A percentile compares a stretch with the other conserved stretches of the same genome.
phyloP scores from a whole-genome alignment of 1,140 invertebrate genomes.

The Danaus melanippus region DNA sequence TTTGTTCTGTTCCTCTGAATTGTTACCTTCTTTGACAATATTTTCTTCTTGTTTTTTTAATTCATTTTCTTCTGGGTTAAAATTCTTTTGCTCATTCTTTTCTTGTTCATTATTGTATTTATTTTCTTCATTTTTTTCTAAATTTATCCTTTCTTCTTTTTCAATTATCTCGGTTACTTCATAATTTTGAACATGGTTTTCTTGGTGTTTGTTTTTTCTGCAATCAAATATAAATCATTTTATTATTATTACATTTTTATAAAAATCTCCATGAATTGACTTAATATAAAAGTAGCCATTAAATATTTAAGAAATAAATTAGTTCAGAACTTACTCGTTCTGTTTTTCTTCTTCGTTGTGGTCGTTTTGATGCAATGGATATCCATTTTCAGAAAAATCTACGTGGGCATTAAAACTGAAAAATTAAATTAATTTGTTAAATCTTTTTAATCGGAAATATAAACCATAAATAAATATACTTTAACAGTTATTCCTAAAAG shows the following conservation, averaged over 20 bases:
- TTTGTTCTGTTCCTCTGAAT: background rate
- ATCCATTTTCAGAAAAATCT: constrained; percentile 11
- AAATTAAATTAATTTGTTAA: background rate
- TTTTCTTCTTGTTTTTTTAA: too few relatives aligned
- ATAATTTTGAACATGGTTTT: background rate
- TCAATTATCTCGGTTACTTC: background rate
- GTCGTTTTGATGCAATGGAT: background rate
- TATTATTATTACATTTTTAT: too few relatives aligned
- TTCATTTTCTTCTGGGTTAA: too few relatives aligned
- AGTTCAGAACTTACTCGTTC: background rate
- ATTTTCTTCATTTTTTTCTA: constrained; percentile 6
- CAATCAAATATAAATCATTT: background rate
- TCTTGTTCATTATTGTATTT: constrained; percentile 3
- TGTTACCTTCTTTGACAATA: too few relatives aligned
- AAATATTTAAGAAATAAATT: too few relatives aligned
- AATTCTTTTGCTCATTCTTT: too few relatives aligned
- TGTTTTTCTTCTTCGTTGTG: background rate
- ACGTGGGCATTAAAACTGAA: constrained; percentile 27
- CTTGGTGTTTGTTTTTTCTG: background rate
- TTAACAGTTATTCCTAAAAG: too few relatives aligned
- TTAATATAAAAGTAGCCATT: too few relatives aligned
- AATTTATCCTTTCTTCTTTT: background rate
- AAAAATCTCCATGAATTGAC: too few relatives aligned
- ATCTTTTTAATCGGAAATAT: too few relatives aligned
- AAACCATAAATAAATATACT: too few relatives aligned